phyloP scores from a whole-genome alignment of 2,113 vertebrate species.

The Chloropsis hardwickii region DNA sequence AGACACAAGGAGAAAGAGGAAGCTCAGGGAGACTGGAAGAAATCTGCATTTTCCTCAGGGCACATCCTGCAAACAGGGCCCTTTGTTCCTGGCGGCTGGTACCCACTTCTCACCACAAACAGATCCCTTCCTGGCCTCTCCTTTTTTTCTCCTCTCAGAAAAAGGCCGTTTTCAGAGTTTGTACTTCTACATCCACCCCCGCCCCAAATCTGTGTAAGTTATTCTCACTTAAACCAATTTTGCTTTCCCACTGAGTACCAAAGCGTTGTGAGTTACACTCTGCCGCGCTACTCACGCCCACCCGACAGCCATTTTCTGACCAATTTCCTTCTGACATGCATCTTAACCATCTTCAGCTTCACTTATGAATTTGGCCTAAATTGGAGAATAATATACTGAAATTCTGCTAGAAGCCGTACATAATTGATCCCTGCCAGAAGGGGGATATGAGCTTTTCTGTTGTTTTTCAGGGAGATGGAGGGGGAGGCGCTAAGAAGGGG shows the following conservation, averaged over 20 bases:
- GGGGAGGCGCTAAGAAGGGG: background rate
- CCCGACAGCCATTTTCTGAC: constrained; percentile 28
- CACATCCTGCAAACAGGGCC: background rate
- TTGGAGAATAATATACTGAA: background rate
- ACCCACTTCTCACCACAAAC: background rate
- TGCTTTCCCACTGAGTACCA: background rate
- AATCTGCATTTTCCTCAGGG: background rate
- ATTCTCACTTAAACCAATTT: constrained; percentile 33
- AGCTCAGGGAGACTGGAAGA: background rate
- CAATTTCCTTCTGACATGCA: constrained; percentile 28
- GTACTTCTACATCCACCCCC: constrained; percentile 6
- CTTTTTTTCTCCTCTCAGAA: background rate
- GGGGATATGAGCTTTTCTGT: background rate
- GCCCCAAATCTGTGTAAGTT: background rate
- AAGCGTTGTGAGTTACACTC: background rate
- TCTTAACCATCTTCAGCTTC: background rate
- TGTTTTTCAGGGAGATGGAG: background rate
- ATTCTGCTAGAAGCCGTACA: background rate
- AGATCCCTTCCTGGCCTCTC: background rate
- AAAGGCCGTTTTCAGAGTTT: constrained; percentile 19
- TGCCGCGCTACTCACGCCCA: background rate
- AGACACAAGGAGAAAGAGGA: background rate
- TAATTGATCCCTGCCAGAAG: background rate
- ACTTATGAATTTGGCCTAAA: background rate
- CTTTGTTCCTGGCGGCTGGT: constrained; percentile 4